A percentile compares a stretch with the other conserved stretches of the same genome.
phyloP scores from a whole-genome alignment of 2,888 invertebrate genomes.

The Atethmia centrago region DNA sequence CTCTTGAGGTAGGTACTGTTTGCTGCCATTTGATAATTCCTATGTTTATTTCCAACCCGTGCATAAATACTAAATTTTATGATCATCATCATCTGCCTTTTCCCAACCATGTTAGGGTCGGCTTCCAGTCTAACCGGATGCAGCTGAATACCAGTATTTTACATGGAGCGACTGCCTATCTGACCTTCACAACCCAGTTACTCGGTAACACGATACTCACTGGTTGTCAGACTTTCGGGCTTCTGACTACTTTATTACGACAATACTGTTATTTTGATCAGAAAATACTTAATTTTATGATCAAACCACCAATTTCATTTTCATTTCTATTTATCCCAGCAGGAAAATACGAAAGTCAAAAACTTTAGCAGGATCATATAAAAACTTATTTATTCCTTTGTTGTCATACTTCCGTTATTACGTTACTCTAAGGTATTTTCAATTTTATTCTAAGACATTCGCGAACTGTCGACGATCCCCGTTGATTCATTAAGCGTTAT shows the following conservation, averaged over 20 bases:
- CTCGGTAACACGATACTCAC: too few relatives aligned
- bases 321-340: constrained; percentile 15
- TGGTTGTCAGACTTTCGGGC: too few relatives aligned
- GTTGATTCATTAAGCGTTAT: constrained; percentile 80
- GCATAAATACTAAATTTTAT: constrained; percentile 7
- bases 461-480: constrained; percentile 69
- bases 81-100: too few relatives aligned
- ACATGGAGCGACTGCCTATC: too few relatives aligned
- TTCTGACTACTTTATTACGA: too few relatives aligned
- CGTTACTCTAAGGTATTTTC: constrained; percentile 67
- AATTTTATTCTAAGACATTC: constrained; percentile 70
- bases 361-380: constrained; percentile 38
- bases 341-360: constrained; percentile 4
- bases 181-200: too few relatives aligned
- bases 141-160: too few relatives aligned
- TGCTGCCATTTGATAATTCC: constrained; percentile 5
- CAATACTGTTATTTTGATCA: too few relatives aligned
- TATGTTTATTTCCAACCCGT: constrained; percentile 12
- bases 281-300: constrained; percentile 9
- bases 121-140: too few relatives aligned
- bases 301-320: constrained; percentile 29
- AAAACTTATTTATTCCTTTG: constrained; percentile 47
- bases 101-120: too few relatives aligned
- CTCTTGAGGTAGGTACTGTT: not conserved
- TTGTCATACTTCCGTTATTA: constrained; percentile 18